Percentiles rank a stretch among this genome's conserved stretches.
Evolutionary conservation across 2,113 vertebrate genomes (phyloP).

Genomic region (Motacilla alba): DNA sequence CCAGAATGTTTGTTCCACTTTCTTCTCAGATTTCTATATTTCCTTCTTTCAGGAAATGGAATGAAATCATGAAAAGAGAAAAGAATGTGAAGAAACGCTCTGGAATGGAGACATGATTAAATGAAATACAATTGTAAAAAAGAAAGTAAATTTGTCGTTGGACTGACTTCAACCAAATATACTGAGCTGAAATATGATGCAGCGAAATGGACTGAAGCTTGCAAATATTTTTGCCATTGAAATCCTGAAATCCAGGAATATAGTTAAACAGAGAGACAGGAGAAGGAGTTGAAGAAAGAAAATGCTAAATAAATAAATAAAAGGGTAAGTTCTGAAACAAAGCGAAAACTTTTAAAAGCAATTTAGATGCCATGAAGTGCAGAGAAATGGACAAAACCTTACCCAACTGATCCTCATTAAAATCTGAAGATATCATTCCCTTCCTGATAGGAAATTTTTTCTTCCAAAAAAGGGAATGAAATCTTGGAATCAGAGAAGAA

Average conservation of each 20-base stretch:
- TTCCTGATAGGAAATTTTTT: neutral
- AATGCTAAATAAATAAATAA: neutral
- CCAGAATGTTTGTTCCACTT: neutral
- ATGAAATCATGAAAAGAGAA: neutral
- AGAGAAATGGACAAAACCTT: neutral
- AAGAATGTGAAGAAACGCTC: neutral
- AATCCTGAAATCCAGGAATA: neutral
- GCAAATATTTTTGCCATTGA: neutral
- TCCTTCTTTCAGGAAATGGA: neutral
- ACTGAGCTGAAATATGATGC: neutral
- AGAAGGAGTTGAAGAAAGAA: neutral
- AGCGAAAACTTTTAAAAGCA: neutral
- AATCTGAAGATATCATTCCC: neutral
- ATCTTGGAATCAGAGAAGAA: neutral
- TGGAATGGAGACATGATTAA: neutral
- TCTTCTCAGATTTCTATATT: neutral
- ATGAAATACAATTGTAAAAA: too few species aligned
- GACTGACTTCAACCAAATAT: neutral
- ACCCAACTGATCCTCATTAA: neutral
- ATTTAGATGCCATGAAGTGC: neutral
- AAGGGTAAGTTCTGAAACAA: neutral
- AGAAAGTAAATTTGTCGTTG: neutral
- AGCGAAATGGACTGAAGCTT: neutral
- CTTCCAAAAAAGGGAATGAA: neutral
- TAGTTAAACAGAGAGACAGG: neutral